phyloP scores from a whole-genome alignment of 2,113 vertebrate genomes.

The Romanogobio albipinnatus region DNA sequence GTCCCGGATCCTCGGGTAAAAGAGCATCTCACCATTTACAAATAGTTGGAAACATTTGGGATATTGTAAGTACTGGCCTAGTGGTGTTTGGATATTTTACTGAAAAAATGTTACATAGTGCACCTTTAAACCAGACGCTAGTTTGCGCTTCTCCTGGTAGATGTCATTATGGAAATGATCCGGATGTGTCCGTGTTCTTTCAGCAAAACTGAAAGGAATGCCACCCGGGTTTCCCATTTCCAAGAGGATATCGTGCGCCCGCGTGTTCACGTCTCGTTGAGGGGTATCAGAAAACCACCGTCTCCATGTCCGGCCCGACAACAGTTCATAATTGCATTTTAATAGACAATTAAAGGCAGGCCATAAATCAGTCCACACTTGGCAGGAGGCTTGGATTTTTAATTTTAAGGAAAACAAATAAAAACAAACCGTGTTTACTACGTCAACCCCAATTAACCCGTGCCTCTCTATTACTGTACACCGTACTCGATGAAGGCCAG shows the following conservation, averaged over 20 bases:
- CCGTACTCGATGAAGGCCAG: background rate
- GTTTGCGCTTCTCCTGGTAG: too few relatives aligned
- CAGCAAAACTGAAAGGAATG: background rate
- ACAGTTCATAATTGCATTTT: slow-evolving; percentile 82
- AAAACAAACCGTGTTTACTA: slow-evolving; percentile 66
- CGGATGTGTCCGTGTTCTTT: too few relatives aligned
- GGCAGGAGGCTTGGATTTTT: slow-evolving; percentile 73
- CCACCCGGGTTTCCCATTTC: background rate
- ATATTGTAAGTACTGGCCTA: too few relatives aligned
- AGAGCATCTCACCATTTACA: too few relatives aligned
- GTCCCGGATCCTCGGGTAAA: too few relatives aligned
- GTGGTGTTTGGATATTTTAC: too few relatives aligned
- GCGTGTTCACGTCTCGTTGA: slow-evolving; percentile 57
- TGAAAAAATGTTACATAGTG: too few relatives aligned
- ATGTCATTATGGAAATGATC: too few relatives aligned
- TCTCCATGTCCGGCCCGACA: slow-evolving; percentile 65
- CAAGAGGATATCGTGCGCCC: background rate
- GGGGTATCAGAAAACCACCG: slow-evolving; percentile 47
- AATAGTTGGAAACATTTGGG: too few relatives aligned
- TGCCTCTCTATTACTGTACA: slow-evolving; percentile 63
- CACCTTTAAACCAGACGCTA: too few relatives aligned
- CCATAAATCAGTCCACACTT: slow-evolving; percentile 77
- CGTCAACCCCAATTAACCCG: slow-evolving; percentile 73
- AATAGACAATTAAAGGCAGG: slow-evolving; percentile 80
- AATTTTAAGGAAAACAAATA: slow-evolving; percentile 65